phyloP scores from a whole-genome alignment of 1,140 invertebrate genomes.

The Drosophila mauritiana region DNA sequence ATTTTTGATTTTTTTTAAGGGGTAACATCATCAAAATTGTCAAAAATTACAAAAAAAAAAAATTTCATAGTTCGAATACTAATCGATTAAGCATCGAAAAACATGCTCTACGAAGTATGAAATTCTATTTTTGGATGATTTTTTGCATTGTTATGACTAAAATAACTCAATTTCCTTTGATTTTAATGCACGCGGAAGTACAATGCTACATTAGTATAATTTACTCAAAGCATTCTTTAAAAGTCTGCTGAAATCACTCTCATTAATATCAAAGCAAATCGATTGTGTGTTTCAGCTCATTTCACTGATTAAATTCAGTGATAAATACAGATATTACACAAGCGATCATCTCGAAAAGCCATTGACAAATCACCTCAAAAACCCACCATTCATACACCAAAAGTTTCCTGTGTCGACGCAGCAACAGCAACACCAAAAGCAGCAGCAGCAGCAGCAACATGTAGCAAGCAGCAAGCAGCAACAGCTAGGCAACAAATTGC shows the following conservation, averaged over 20 bases:
- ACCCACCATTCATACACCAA: constrained; percentile 31
- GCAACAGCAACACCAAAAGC: constrained; percentile 6
- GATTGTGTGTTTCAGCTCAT: neutral
- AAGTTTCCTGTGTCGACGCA: constrained; percentile 23
- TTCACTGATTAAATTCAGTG: constrained; percentile 11
- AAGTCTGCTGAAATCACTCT: neutral
- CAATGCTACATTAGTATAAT: no score
- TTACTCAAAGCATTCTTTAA: no score
- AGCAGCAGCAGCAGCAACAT: constrained; percentile 24
- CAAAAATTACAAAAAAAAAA: no score
- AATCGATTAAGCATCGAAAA: no score
- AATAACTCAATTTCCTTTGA: no score
- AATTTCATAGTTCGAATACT: no score
- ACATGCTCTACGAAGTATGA: no score
- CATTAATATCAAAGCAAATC: neutral
- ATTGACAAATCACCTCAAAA: constrained; percentile 40
- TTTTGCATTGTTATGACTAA: no score
- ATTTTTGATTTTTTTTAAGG: no score
- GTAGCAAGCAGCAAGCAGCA: neutral
- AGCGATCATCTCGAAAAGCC: constrained; percentile 9
- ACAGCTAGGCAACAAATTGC: constrained; percentile 27
- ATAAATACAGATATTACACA: constrained; percentile 33
- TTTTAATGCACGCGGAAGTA: no score
- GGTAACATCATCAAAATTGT: no score
- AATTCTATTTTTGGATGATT: no score